Conservation (phyloP, 2,113 vertebrate genomes). For the Takifugu bimaculatus region DNA sequence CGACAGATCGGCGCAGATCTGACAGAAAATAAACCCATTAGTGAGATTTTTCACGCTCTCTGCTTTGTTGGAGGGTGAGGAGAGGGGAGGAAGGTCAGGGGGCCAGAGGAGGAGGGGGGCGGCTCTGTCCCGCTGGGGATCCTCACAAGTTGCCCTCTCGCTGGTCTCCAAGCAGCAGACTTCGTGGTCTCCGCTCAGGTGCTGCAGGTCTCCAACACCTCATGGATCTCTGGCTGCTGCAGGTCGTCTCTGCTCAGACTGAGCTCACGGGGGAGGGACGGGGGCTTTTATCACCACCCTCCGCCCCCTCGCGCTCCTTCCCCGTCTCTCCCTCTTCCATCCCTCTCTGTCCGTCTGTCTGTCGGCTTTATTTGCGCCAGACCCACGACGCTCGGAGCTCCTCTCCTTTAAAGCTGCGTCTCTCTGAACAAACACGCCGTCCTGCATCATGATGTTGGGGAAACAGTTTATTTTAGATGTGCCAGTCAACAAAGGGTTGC, state of each 20-base stretch:
- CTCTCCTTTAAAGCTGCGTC: too few species aligned
- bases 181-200: constrained; percentile 24
- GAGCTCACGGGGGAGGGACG: constrained; percentile 68
- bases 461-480: too few species aligned
- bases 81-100: constrained; percentile 26
- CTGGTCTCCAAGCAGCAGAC: background rate
- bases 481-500: too few species aligned
- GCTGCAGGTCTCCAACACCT: constrained; percentile 35
- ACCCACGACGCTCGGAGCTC: too few species aligned
- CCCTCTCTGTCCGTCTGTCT: constrained; percentile 62
- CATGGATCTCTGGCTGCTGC: constrained; percentile 35
- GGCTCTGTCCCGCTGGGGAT: constrained; percentile 40
- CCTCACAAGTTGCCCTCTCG: constrained; percentile 42
- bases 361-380: constrained; percentile 36
- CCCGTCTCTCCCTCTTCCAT: constrained; percentile 16
- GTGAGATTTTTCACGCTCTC: constrained; percentile 80
- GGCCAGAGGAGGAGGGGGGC: constrained; percentile 53
- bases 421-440: too few species aligned
- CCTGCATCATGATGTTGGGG: too few species aligned
- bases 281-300: constrained; percentile 76
- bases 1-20: constrained; percentile 76
- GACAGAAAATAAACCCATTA: constrained; percentile 82
- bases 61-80: constrained; percentile 74
- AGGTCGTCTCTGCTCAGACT: constrained; percentile 63
- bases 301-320: constrained; percentile 54